phyloP scores from a whole-genome alignment of 2,888 invertebrate species.

The Alloscopus bannaensis region DNA sequence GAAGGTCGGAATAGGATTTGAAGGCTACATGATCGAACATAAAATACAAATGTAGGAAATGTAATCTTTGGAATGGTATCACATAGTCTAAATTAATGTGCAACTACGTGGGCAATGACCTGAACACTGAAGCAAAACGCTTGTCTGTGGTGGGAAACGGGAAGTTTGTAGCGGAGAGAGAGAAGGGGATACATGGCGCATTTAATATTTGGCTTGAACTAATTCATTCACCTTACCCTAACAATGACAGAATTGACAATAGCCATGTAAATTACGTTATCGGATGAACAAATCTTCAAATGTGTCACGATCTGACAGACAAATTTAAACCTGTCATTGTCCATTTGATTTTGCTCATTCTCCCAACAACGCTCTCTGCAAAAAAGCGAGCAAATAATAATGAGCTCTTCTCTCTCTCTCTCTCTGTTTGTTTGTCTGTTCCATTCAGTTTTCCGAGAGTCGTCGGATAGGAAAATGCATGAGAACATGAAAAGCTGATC shows the following conservation, averaged over 20 bases:
- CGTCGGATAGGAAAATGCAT: too few species aligned
- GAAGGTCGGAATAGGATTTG: conserved; percentile 17
- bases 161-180: background rate
- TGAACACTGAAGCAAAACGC: conserved; percentile 13
- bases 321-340: conserved; percentile 12
- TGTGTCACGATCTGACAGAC: conserved; percentile 39
- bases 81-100: background rate
- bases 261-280: conserved; percentile 27
- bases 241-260: conserved; percentile 29
- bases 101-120: conserved; percentile 52
- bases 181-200: background rate
- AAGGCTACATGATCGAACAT: conserved; percentile 7
- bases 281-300: conserved; percentile 19
- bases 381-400: too few species aligned
- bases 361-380: too few species aligned
- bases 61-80: background rate
- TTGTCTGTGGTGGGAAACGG: conserved; percentile 6
- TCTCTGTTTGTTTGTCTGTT: too few species aligned
- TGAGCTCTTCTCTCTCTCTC: too few species aligned
- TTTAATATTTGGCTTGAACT: background rate
- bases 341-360: too few species aligned
- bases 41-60: conserved; percentile 5
- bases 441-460: too few species aligned
- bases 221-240: conserved; percentile 7
- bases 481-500: too few species aligned